phyloP scores from a whole-genome alignment of 2,113 vertebrate species.

The Grammomys surdaster region DNA sequence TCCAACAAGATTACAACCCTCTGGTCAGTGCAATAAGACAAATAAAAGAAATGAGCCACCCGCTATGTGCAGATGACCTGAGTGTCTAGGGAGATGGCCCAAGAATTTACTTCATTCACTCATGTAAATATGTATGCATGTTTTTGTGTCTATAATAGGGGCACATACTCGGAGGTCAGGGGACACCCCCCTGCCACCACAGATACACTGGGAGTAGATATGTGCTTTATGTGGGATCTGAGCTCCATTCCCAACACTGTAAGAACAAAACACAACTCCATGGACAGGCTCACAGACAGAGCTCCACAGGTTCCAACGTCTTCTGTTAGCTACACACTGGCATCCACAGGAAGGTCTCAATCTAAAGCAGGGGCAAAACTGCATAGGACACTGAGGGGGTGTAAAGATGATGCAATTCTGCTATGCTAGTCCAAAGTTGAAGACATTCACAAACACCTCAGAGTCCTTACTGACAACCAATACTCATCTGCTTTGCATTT shows the following conservation, averaged over 20 bases:
- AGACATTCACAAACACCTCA: neutral
- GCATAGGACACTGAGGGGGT: neutral
- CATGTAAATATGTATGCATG: neutral
- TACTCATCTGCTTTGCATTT: neutral
- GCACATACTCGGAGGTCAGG: neutral
- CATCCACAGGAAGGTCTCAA: neutral
- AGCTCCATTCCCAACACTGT: neutral
- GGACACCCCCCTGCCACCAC: neutral
- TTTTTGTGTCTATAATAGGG: neutral
- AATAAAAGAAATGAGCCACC: constrained; percentile 18
- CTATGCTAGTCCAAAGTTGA: neutral
- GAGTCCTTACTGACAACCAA: neutral
- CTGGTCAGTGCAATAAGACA: neutral
- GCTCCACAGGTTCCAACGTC: neutral
- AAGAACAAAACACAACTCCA: neutral
- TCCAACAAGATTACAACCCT: neutral
- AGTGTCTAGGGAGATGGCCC: neutral
- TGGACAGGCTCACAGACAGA: neutral
- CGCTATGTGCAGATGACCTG: neutral
- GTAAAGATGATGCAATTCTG: neutral
- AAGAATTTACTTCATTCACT: neutral
- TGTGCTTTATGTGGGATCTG: neutral
- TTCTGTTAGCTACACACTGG: neutral
- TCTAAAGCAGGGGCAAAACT: neutral
- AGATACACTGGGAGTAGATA: neutral